Percentiles rank a stretch among this genome's conserved stretches.
phyloP scores from a whole-genome alignment of 2,888 invertebrate species.

The Ryuthela nishihirai region DNA sequence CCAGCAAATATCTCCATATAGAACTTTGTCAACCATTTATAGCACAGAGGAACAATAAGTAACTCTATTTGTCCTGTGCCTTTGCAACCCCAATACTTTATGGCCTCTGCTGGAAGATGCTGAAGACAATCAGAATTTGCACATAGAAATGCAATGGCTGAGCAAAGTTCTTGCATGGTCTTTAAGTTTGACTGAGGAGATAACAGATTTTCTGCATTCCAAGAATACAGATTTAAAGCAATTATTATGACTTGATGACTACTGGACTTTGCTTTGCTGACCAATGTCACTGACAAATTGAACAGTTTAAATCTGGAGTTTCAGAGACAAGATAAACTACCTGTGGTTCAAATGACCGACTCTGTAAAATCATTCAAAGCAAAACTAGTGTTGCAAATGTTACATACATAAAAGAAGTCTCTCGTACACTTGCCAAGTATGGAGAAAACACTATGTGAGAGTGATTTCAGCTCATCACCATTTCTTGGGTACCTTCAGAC shows the following conservation, averaged over 20 bases:
- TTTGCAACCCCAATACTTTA: background rate
- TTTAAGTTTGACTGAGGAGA: background rate
- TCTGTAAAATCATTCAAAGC: constrained; percentile 4
- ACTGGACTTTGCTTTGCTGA: too few species aligned
- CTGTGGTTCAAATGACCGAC: background rate
- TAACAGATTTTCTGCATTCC: background rate
- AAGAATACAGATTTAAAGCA: background rate
- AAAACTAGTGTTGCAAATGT: constrained; percentile 5
- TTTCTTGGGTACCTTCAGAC: constrained; percentile 1
- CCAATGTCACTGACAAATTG: too few species aligned
- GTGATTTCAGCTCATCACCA: too few species aligned
- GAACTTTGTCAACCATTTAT: too few species aligned
- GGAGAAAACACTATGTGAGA: background rate
- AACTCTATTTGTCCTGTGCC: background rate
- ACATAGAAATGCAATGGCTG: background rate
- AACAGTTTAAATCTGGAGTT: too few species aligned
- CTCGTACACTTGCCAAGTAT: constrained; percentile 3
- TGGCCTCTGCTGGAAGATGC: background rate
- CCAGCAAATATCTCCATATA: too few species aligned
- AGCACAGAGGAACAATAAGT: too few species aligned
- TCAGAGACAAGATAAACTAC: background rate
- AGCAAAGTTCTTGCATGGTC: background rate
- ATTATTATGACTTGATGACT: too few species aligned
- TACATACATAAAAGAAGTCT: background rate
- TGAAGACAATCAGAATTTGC: background rate